These are phyloP conservation scores for Drosophila repletoides DNA, from an alignment of 1,140 invertebrate species.

Conservation along the genomic window DNA sequence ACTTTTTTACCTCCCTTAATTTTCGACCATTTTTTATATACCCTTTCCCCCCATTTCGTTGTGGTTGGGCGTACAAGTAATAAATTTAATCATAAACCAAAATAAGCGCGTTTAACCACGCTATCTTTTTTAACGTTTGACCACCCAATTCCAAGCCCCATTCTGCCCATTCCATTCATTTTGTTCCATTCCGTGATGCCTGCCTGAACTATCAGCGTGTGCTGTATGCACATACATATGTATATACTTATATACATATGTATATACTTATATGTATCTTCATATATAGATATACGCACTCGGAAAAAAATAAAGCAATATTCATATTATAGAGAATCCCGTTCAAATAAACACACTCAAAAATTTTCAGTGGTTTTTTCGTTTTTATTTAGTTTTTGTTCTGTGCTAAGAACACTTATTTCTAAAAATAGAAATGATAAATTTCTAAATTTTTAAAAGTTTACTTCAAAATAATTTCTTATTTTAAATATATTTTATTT, in stretches of 20 bases:
- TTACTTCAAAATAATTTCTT: too few species aligned
- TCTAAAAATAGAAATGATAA: too few species aligned
- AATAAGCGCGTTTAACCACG: slow-evolving; percentile 79
- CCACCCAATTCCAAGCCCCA: slow-evolving; percentile 23
- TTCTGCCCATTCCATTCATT: neutral
- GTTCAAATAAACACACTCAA: too few species aligned
- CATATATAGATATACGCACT: neutral
- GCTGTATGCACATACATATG: neutral
- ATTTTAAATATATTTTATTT: too few species aligned
- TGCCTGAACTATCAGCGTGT: too few species aligned
- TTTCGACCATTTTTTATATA: slow-evolving; percentile 13
- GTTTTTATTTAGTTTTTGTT: too few species aligned
- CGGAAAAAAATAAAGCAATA: too few species aligned
- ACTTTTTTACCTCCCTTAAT: slow-evolving; percentile 6
- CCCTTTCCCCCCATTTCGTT: slow-evolving; percentile 20
- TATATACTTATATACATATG: slow-evolving; percentile 27
- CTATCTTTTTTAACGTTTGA: slow-evolving; percentile 64
- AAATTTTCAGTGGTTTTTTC: too few species aligned
- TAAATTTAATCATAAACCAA: slow-evolving; percentile 80
- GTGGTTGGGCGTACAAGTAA: slow-evolving; percentile 74
- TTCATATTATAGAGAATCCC: too few species aligned
- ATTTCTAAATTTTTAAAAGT: too few species aligned
- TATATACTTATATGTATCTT: slow-evolving; percentile 2
- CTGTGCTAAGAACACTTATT: too few species aligned
- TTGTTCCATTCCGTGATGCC: neutral